A percentile compares a stretch with the other conserved stretches of the same genome.
These are phyloP conservation scores for Lucilia sericata DNA, from an alignment of 1,140 invertebrate genomes.

Conservation along the genomic window DNA sequence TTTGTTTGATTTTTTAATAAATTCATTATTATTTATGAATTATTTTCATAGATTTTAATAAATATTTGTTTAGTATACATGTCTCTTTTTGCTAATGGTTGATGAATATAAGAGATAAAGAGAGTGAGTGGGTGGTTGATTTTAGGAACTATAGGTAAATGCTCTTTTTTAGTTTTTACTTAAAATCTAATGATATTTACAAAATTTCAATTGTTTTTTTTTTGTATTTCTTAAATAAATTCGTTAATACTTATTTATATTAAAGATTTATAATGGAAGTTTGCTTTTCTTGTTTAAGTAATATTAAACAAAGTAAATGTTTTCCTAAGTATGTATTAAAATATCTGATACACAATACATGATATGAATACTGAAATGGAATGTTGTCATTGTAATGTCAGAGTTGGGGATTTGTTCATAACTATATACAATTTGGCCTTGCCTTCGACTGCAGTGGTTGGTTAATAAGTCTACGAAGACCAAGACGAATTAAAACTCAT, in stretches of 20 bases:
- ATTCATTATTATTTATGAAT: neutral
- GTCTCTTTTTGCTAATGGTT: neutral
- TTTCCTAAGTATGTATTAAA: neutral
- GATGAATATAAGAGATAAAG: neutral
- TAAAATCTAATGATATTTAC: slow-evolving; percentile 13
- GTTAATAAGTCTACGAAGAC: neutral
- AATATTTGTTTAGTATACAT: slow-evolving; percentile 10
- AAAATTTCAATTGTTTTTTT: neutral
- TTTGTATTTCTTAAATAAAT: slow-evolving; percentile 20
- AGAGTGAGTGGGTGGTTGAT: neutral
- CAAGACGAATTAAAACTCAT: neutral
- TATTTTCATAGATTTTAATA: neutral
- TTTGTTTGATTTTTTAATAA: neutral
- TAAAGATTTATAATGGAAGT: slow-evolving; percentile 35
- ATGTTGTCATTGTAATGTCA: slow-evolving; percentile 2
- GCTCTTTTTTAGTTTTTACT: neutral
- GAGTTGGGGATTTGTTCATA: neutral
- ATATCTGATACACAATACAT: neutral
- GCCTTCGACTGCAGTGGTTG: neutral
- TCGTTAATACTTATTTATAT: slow-evolving; percentile 21
- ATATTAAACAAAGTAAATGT: neutral
- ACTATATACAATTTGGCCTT: slow-evolving; percentile 6
- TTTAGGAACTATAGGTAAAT: slow-evolving; percentile 26
- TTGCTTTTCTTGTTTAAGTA: neutral
- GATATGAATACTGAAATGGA: slow-evolving; percentile 46